A percentile compares a stretch with the other conserved stretches of the same genome.
phyloP scores from a whole-genome alignment of 2,797 vertebrate species.

The Anguilla marmorata region DNA sequence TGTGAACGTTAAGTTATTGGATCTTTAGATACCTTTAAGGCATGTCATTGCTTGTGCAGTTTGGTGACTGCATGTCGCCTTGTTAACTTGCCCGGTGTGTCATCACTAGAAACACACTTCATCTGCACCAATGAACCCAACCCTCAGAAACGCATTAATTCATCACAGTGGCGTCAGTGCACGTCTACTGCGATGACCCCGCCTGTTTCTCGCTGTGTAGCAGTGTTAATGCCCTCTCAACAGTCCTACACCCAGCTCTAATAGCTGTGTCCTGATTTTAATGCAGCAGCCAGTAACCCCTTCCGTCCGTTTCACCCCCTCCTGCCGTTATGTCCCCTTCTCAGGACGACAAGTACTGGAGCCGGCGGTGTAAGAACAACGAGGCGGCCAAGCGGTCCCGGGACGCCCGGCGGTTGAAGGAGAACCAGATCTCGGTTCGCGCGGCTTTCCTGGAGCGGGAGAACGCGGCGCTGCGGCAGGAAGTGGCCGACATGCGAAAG shows the following conservation, averaged over 20 bases:
- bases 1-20: background rate
- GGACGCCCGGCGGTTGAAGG: constrained; percentile 88
- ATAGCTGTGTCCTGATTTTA: background rate
- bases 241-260: background rate
- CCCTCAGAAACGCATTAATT: background rate
- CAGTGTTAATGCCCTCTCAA: background rate
- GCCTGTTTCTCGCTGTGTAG: constrained; percentile 9
- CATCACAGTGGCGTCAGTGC: background rate
- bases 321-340: background rate
- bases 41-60: background rate
- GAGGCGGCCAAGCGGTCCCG: constrained; percentile 92
- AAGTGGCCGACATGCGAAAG: constrained; percentile 88
- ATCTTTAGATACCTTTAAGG: background rate
- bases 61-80: background rate
- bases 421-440: constrained; percentile 91
- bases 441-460: constrained; percentile 92
- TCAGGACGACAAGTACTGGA: constrained; percentile 94
- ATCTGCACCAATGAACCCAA: background rate
- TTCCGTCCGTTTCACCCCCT: background rate
- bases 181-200: background rate
- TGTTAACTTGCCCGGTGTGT: background rate
- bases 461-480: constrained; percentile 83
- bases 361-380: constrained; percentile 87
- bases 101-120: background rate
- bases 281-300: background rate